These are phyloP conservation scores for Sphenopsis melanotis DNA, from an alignment of 2,797 vertebrate genomes.

Conservation along the genomic window DNA sequence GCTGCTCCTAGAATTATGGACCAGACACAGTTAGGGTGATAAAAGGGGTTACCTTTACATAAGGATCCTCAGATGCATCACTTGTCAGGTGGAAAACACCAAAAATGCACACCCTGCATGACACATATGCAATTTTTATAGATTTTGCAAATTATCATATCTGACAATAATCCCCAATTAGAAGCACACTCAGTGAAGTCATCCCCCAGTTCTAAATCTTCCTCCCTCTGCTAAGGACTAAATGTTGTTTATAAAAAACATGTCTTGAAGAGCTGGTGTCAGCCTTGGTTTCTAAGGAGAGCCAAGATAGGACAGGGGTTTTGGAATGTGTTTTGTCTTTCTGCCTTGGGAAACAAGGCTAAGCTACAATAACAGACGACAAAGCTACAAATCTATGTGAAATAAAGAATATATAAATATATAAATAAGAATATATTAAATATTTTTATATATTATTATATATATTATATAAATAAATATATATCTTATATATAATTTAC, in stretches of 20 bases:
- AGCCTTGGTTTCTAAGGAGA: neutral
- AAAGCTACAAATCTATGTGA: neutral
- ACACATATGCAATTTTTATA: neutral
- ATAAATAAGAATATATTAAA: too few relatives aligned
- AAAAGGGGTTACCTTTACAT: neutral
- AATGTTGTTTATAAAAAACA: neutral
- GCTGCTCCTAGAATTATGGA: neutral
- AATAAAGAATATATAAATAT: neutral
- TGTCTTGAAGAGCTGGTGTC: neutral
- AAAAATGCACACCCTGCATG: neutral
- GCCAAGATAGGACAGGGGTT: neutral
- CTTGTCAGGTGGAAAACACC: neutral
- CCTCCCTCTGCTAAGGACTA: neutral
- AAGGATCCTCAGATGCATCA: neutral
- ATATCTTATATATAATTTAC: too few relatives aligned
- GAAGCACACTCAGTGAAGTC: accelerated
- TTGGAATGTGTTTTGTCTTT: neutral
- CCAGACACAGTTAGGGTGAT: neutral
- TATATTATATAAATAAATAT: too few relatives aligned
- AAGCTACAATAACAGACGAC: neutral
- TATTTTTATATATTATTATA: too few relatives aligned
- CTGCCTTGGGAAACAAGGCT: neutral
- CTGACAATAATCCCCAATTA: neutral
- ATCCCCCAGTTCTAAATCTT: neutral
- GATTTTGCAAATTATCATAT: neutral